phyloP scores from a whole-genome alignment of 2,113 vertebrate genomes.

The Gobio gobio region DNA sequence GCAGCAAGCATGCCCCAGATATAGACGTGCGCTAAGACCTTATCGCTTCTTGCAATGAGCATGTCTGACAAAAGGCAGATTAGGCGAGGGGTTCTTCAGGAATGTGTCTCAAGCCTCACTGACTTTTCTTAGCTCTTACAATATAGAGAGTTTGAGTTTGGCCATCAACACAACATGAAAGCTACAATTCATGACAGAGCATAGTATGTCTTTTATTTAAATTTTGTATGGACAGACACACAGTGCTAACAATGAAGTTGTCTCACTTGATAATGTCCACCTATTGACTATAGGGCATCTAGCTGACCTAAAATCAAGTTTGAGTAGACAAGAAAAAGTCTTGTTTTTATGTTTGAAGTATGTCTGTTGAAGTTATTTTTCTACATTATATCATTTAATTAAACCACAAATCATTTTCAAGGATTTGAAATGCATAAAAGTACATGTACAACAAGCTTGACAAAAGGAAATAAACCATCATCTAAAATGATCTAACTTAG shows the following conservation, averaged over 20 bases:
- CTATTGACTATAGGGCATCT: not conserved
- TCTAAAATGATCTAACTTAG: not conserved
- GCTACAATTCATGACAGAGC: not conserved
- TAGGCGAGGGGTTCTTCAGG: conserved; percentile 52
- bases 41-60: conserved; percentile 56
- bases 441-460: not conserved
- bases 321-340: not conserved
- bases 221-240: not conserved
- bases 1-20: conserved; percentile 51
- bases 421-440: not conserved
- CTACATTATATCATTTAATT: not conserved
- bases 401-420: not conserved
- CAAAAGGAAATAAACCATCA: not conserved
- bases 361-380: not conserved
- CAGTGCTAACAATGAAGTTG: not conserved
- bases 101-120: conserved; percentile 64
- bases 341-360: not conserved
- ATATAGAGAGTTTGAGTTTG: not conserved
- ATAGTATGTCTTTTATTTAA: not conserved
- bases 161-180: not conserved
- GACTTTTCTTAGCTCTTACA: conserved; percentile 48
- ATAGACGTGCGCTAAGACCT: conserved; percentile 58
- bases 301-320: not conserved
- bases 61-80: conserved; percentile 67
- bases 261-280: not conserved